Evolutionary conservation across 2,797 vertebrate species (phyloP).

Genomic region (Dendrocincla fuliginosa): DNA sequence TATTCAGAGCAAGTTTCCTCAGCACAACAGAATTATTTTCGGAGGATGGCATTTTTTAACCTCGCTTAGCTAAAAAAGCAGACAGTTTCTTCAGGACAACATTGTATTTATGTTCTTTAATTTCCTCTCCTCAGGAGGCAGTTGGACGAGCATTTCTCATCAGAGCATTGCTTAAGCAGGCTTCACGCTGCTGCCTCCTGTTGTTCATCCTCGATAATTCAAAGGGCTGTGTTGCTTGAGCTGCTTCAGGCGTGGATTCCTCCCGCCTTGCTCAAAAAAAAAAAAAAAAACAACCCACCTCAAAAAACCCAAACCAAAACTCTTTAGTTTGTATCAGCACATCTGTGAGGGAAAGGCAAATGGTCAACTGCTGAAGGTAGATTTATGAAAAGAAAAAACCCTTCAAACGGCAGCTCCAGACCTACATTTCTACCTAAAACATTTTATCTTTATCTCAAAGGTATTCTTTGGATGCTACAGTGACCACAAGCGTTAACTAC

Average conservation of each 20-base stretch:
- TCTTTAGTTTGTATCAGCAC: not conserved
- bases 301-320: accelerated
- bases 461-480: not conserved
- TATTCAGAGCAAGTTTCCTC: not conserved
- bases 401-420: not conserved
- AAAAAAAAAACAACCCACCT: not conserved
- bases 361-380: not conserved
- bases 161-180: not conserved
- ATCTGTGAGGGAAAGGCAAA: not conserved
- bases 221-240: accelerated
- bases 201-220: not conserved
- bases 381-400: not conserved
- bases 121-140: not conserved
- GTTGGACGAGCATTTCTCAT: accelerated
- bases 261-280: not conserved
- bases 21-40: not conserved
- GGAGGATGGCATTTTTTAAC: not conserved
- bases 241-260: not conserved
- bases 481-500: not conserved
- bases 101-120: not conserved
- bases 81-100: not conserved
- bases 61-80: not conserved
- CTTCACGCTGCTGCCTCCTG: conserved; percentile 37
- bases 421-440: not conserved
- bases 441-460: accelerated